Evolutionary conservation across 2,888 invertebrate species (phyloP).

Genomic region (Alviniconcha strummeri): DNA sequence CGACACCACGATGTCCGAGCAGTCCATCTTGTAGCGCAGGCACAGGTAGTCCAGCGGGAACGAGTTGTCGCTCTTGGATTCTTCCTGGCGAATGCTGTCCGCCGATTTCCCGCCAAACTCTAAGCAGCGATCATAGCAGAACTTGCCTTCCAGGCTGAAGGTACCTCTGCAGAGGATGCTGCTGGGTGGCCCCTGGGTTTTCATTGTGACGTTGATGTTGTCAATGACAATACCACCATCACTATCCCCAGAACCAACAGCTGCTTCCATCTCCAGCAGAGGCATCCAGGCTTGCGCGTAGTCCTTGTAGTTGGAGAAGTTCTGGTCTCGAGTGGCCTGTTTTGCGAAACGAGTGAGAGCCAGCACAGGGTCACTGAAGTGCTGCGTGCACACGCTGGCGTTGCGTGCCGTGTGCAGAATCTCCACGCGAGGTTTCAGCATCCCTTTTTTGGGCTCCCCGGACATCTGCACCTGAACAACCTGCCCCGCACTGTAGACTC

Average conservation of each 20-base stretch:
- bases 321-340: constrained; percentile 26
- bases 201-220: background rate
- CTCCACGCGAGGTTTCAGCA: constrained; percentile 36
- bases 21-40: constrained; percentile 15
- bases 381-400: constrained; percentile 42
- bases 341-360: constrained; percentile 46
- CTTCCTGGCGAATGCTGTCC: background rate
- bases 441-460: constrained; percentile 38
- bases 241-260: constrained; percentile 9
- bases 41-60: constrained; percentile 28
- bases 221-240: constrained; percentile 7
- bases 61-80: background rate
- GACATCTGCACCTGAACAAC: constrained; percentile 42
- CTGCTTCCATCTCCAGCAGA: constrained; percentile 57
- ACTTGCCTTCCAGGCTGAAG: constrained; percentile 6
- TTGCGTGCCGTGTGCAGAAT: constrained; percentile 41
- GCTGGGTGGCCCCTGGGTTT: background rate
- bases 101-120: constrained; percentile 26
- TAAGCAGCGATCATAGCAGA: constrained; percentile 20
- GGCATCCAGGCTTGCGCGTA: constrained; percentile 44
- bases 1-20: background rate
- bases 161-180: background rate
- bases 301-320: constrained; percentile 15
- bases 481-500: constrained; percentile 40
- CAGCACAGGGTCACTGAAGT: constrained; percentile 44